Evolutionary conservation across 1,140 invertebrate genomes (phyloP).

Genomic region (Solenopsis invicta): DNA sequence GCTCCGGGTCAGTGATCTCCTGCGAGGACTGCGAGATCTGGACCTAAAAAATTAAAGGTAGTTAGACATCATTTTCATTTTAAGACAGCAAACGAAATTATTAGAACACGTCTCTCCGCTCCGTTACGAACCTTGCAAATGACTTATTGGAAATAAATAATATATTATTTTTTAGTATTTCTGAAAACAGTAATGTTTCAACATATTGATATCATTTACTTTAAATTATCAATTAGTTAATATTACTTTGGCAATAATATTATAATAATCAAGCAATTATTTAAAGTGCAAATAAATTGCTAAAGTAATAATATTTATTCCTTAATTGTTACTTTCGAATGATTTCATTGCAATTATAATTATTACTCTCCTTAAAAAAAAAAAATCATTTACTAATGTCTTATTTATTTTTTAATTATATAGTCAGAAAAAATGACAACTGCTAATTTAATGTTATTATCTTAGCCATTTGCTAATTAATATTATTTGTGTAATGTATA

Average conservation of each 20-base stretch:
- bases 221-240: not conserved
- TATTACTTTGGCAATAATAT: constrained; percentile 10
- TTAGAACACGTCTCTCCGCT: constrained; percentile 56
- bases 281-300: not conserved
- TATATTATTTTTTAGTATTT: not conserved
- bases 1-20: constrained; percentile 84
- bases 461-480: not conserved
- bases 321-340: not conserved
- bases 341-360: not conserved
- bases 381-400: not conserved
- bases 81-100: constrained; percentile 34
- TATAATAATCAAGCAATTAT: constrained; percentile 12
- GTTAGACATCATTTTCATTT: constrained; percentile 63
- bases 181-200: not conserved
- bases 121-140: constrained; percentile 37
- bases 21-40: constrained; percentile 85
- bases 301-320: not conserved
- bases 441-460: not conserved
- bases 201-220: not conserved
- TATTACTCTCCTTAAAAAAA: not conserved
- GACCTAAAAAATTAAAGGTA: constrained; percentile 83
- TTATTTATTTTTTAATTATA: not conserved
- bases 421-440: not conserved
- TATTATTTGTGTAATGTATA: not conserved
- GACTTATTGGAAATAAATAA: not conserved